A percentile compares a stretch with the other conserved stretches of the same genome.
Evolutionary conservation across 2,797 vertebrate species (phyloP).

Genomic region (Furcifer pardalis): DNA sequence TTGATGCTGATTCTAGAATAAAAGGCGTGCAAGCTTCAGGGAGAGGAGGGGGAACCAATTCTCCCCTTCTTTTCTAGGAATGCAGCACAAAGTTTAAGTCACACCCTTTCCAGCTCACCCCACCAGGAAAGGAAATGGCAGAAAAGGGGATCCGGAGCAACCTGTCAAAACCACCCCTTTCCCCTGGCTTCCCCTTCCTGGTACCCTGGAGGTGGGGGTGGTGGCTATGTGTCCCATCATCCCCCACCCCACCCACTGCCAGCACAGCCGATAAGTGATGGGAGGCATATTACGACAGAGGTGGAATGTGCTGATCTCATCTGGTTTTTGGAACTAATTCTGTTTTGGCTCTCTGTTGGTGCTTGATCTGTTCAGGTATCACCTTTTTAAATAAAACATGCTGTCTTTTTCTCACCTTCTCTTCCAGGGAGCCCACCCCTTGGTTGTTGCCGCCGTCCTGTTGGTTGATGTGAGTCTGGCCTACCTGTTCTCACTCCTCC

Average conservation of each 20-base stretch:
- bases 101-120: not conserved
- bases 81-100: no score
- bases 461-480: conserved; percentile 76
- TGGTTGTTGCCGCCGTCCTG: conserved; percentile 74
- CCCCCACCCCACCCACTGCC: not conserved
- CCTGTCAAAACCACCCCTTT: not conserved
- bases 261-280: not conserved
- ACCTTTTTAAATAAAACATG: not conserved
- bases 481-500: conserved; percentile 76
- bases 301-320: no score
- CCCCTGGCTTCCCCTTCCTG: not conserved
- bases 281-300: no score
- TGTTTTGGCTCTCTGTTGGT: no score
- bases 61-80: not conserved
- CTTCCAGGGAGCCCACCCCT: conserved; percentile 73
- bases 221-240: not conserved
- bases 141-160: not conserved
- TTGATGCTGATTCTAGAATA: no score
- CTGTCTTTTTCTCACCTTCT: conserved; percentile 8
- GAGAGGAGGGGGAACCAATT: no score
- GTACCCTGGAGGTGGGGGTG: not conserved
- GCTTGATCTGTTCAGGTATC: no score
- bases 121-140: not conserved
- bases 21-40: no score
- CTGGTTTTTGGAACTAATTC: no score